Conservation (phyloP, 2,888 invertebrate species). For the Hoplodrina ambigua region DNA sequence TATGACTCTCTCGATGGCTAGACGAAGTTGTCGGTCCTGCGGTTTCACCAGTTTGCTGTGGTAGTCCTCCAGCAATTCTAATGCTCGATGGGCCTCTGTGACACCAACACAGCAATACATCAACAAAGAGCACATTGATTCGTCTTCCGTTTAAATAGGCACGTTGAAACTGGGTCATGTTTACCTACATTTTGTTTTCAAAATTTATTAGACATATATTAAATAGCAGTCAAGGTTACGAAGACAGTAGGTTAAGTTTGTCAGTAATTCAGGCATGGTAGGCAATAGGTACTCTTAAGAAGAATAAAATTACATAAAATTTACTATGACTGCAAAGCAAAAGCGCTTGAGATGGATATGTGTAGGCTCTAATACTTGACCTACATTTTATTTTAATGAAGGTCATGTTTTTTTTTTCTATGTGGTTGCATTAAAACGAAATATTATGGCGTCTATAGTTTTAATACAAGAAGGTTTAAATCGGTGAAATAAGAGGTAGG, state of each 20-base stretch:
- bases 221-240: conserved; percentile 31
- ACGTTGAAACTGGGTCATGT: conserved; percentile 56
- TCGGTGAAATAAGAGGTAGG: conserved; percentile 16
- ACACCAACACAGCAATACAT: conserved; percentile 59
- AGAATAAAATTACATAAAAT: conserved; percentile 18
- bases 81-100: conserved; percentile 99
- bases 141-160: conserved; percentile 35
- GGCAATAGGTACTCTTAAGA: background rate
- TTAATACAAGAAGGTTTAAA: conserved; percentile 39
- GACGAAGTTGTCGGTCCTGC: conserved; percentile 98
- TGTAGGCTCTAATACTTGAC: conserved; percentile 49
- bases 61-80: conserved; percentile 99
- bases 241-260: conserved; percentile 8
- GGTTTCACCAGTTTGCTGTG: conserved; percentile 98
- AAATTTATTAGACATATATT: conserved; percentile 34
- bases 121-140: conserved; percentile 46
- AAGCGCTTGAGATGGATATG: conserved; percentile 36
- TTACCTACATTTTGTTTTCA: conserved; percentile 43
- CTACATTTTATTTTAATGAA: conserved; percentile 58
- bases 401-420: conserved; percentile 53
- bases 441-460: conserved; percentile 38
- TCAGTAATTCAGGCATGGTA: conserved; percentile 14
- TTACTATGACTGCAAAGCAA: conserved; percentile 18
- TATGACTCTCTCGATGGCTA: conserved; percentile 99
- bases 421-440: conserved; percentile 46